Evolutionary conservation across 1,140 invertebrate genomes (phyloP).

Genomic region (Cotesia chilonis): DNA sequence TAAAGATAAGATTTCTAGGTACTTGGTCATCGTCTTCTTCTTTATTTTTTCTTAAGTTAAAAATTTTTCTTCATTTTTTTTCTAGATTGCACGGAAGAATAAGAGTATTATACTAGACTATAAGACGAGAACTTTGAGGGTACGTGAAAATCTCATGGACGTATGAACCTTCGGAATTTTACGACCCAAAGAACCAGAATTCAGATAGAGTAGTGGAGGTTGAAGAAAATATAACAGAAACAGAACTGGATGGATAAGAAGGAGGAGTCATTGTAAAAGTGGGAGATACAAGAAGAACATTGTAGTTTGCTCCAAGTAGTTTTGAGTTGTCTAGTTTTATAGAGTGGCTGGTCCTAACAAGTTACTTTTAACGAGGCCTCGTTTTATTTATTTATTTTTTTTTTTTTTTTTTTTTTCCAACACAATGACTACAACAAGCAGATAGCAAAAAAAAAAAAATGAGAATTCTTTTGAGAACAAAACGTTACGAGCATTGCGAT

Average conservation of each 20-base stretch:
- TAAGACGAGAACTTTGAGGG: slow-evolving; percentile 25
- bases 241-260: slow-evolving; percentile 28
- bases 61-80: slow-evolving; percentile 1
- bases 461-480: slow-evolving; percentile 18
- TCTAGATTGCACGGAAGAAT: neutral
- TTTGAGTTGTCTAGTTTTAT: slow-evolving; percentile 44
- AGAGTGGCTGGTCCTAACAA: slow-evolving; percentile 48
- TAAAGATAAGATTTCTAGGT: slow-evolving; percentile 13
- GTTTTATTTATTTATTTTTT: slow-evolving; percentile 21
- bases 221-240: slow-evolving; percentile 2
- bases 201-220: slow-evolving; percentile 3
- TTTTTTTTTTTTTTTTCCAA: slow-evolving; percentile 22
- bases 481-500: slow-evolving; percentile 32
- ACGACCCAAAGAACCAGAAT: slow-evolving; percentile 11
- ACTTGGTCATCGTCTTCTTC: slow-evolving; percentile 14
- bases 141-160: slow-evolving; percentile 15
- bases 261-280: slow-evolving; percentile 4
- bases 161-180: slow-evolving; percentile 20
- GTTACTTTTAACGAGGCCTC: slow-evolving; percentile 51
- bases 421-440: slow-evolving; percentile 6
- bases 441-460: slow-evolving; percentile 1
- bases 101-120: neutral
- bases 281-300: slow-evolving; percentile 22
- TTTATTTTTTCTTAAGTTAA: slow-evolving; percentile 13
- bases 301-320: slow-evolving; percentile 17